Conservation (phyloP, 2,888 invertebrate genomes). For the Alentia gelatinosa region DNA sequence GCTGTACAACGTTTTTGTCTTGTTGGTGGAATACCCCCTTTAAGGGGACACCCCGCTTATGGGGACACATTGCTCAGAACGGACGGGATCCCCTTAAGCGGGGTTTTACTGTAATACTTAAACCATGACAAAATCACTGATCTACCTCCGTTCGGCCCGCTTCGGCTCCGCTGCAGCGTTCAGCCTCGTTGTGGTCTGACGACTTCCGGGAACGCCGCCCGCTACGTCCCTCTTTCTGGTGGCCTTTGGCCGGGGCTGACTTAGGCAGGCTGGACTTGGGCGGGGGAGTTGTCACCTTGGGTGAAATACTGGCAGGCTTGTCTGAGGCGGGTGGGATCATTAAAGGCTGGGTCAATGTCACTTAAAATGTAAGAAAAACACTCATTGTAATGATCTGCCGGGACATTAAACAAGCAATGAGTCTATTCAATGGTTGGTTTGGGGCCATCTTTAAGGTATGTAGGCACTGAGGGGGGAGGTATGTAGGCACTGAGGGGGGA, state of each 20-base stretch:
- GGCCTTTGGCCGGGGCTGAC: background rate
- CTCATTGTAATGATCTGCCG: no score
- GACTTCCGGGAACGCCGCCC: conserved; percentile 20
- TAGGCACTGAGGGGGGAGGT: no score
- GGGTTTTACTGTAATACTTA: background rate
- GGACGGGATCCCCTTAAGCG: background rate
- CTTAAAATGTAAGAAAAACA: no score
- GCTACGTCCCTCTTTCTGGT: background rate
- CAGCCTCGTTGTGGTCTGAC: background rate
- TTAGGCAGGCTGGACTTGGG: background rate
- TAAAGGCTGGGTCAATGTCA: background rate
- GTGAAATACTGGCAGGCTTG: background rate
- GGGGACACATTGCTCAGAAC: background rate
- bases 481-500: no score
- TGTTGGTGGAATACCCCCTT: no score
- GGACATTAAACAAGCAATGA: no score
- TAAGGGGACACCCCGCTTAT: no score
- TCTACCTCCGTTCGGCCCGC: background rate
- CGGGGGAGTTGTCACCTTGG: background rate
- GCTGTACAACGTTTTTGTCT: no score
- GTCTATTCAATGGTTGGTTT: no score
- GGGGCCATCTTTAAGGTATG: no score
- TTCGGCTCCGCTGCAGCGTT: conserved; percentile 5
- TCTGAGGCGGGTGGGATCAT: background rate
- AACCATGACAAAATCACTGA: background rate